Base-by-base conservation (phyloP, 2,888 invertebrate species). In the Cosmia pyralina region DNA sequence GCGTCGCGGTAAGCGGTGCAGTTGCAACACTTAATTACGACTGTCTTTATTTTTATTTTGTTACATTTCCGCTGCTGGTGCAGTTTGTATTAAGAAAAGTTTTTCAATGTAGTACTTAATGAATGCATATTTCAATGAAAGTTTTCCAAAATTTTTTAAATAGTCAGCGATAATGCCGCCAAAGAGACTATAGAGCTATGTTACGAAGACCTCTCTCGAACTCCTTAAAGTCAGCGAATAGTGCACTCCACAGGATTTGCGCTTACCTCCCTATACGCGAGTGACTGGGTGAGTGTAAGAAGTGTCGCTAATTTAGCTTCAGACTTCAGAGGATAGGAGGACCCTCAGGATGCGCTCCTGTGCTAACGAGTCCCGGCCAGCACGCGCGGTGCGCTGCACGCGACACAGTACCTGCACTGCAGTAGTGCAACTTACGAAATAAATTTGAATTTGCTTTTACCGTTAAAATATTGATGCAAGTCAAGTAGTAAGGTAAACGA, bases 231-330 rank as follows among this genome's bases (percentile, higher is more conserved):
- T 59, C 55, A 57, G 46, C 28, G 5, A 48, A 58, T 34, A 44
- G 41, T 13, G 13, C 64, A 60, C 69, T 65, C 13, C n/a, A 50
- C 48, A 34, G 19, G 46, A 75, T 46, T 34, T 41, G 34, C 44
- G 76, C 57, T 69, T 28, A 57, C 48, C 11, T 58, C 10, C 69
- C n/a, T 53, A 38, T 13, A 10, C 46, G 53, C 38, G 19, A 52
- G 52, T 62, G 28, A 50, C 34, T 34, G 28, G 59, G 38, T 64
- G n/a, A 60, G 52, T 34, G 60, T 58, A 44, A 74, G 72, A 64
- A 74, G 73, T 72, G 77, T 67, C 79, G 79, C 82, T 87, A 85
- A 86, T 87, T 86, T 71, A 68, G 86, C 74, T 59, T 72, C 78
- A 79, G 73, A 81, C 74, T 59, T 72, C 78, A 79, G 73, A 81